Percentiles rank a stretch among this genome's conserved stretches.
These are phyloP conservation scores for Atta colombica DNA, from an alignment of 1,140 invertebrate genomes.

Conservation along the genomic window DNA sequence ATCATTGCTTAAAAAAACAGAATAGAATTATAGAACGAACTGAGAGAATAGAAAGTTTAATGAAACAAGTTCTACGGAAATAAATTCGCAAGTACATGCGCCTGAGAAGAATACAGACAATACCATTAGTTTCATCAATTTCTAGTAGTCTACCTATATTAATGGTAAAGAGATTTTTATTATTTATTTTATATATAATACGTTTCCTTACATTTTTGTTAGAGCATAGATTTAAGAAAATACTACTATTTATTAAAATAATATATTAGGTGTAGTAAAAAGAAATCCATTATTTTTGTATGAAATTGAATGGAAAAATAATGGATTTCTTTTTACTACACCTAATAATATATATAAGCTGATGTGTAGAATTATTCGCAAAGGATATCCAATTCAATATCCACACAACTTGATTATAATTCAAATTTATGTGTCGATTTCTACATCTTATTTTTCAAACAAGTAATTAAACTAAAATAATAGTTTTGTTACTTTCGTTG, in stretches of 20 bases:
- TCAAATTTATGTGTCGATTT: neutral
- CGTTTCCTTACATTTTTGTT: no score
- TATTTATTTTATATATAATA: no score
- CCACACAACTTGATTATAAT: neutral
- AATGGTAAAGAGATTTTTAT: conserved; percentile 89
- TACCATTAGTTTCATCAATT: conserved; percentile 74
- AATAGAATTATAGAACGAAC: conserved; percentile 31
- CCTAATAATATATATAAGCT: no score
- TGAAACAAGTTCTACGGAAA: conserved; percentile 24
- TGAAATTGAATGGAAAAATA: no score
- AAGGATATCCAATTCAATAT: neutral
- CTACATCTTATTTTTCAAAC: no score
- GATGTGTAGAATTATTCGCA: no score
- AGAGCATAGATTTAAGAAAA: no score
- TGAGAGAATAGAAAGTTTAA: conserved; percentile 66
- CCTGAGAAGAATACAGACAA: conserved; percentile 62
- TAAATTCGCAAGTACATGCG: conserved; percentile 23
- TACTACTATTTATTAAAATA: no score
- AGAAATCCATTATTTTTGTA: no score
- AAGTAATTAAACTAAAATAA: neutral
- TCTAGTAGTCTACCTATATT: conserved; percentile 88
- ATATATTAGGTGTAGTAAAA: no score
- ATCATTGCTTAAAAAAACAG: conserved; percentile 77
- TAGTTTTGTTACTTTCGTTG: neutral
- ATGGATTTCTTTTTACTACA: no score